These are phyloP conservation scores for Achatina immaculata DNA, from an alignment of 1,140 invertebrate genomes.

Conservation along the genomic window DNA sequence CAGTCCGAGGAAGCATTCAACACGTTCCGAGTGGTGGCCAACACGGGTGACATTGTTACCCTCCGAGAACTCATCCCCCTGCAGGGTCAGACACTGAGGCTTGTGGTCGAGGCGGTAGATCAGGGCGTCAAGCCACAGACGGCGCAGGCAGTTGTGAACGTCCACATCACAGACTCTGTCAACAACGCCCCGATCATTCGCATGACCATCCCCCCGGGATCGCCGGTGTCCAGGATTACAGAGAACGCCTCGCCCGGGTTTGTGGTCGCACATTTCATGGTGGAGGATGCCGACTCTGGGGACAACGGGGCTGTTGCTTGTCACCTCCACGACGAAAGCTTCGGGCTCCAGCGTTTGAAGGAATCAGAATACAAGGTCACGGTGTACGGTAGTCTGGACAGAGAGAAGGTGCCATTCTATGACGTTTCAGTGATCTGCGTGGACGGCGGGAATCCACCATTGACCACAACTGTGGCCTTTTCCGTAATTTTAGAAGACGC, in stretches of 20 bases:
- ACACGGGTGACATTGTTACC: conserved; percentile 38
- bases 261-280: conserved; percentile 57
- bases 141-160: conserved; percentile 77
- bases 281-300: conserved; percentile 55
- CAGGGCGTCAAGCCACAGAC: conserved; percentile 69
- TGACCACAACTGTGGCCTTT: conserved; percentile 41
- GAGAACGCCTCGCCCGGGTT: conserved; percentile 57
- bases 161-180: conserved; percentile 85
- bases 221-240: conserved; percentile 41
- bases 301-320: conserved; percentile 57
- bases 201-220: conserved; percentile 53
- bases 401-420: conserved; percentile 31
- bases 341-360: conserved; percentile 50
- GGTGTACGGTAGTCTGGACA: conserved; percentile 40
- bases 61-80: conserved; percentile 34
- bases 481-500: conserved; percentile 56
- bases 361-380: conserved; percentile 59
- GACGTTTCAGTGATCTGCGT: conserved; percentile 32
- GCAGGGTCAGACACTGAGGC: conserved; percentile 45
- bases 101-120: conserved; percentile 74
- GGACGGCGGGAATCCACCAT: conserved; percentile 30
- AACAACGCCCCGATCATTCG: conserved; percentile 92
- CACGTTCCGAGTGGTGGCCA: conserved; percentile 39
- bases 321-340: conserved; percentile 44
- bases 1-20: conserved; percentile 45